Evolutionary conservation across 2,113 vertebrate genomes (phyloP).

Genomic region (Centropus unirufus): DNA sequence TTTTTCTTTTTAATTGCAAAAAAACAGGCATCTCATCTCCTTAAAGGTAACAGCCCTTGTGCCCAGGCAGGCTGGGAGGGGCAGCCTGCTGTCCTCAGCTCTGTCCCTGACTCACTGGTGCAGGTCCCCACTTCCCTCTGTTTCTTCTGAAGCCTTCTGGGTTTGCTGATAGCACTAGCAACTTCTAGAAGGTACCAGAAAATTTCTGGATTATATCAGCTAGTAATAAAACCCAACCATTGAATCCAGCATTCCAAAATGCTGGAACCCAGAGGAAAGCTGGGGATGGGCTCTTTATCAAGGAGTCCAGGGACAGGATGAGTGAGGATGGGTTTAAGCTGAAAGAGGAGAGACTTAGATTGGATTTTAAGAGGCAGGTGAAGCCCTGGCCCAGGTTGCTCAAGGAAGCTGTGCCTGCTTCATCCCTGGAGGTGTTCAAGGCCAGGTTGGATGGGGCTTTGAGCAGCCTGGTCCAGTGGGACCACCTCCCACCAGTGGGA

Average conservation of each 20-base stretch:
- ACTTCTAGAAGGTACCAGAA: neutral
- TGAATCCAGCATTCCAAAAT: neutral
- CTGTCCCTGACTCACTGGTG: neutral
- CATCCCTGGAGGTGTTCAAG: too few species aligned
- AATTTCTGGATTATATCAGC: neutral
- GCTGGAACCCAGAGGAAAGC: too few species aligned
- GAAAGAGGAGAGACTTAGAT: too few species aligned
- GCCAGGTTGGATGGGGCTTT: too few species aligned
- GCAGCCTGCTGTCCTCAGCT: neutral
- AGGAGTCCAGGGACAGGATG: too few species aligned
- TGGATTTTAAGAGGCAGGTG: too few species aligned
- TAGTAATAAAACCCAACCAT: rapidly evolving
- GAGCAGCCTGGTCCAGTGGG: too few species aligned
- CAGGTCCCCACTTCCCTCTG: neutral
- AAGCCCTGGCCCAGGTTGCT: too few species aligned
- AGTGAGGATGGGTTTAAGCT: too few species aligned
- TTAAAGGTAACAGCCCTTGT: neutral
- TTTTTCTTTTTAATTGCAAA: conserved; percentile 8
- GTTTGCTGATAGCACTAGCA: neutral
- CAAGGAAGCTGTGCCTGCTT: too few species aligned
- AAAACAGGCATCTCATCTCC: neutral
- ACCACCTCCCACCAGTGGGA: too few species aligned
- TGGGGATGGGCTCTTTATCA: too few species aligned
- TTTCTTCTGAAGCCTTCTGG: neutral
- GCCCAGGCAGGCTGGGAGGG: neutral